Base-by-base conservation (phyloP, 37 sponge, comb jelly and placozoan genomes). In the Chondrosia reniformis region DNA sequence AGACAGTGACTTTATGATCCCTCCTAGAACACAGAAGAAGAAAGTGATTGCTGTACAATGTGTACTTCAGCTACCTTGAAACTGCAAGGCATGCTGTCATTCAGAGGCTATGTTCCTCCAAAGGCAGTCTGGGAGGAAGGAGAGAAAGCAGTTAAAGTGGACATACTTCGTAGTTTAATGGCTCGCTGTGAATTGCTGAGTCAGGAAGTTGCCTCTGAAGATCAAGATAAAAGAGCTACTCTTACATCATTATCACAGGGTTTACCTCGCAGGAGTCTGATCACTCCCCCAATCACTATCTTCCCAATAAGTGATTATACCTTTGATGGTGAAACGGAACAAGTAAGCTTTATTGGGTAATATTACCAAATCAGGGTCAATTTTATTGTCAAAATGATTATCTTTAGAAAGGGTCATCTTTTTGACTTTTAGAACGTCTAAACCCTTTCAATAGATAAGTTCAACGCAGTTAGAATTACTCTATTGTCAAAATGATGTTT, bases 301-400 rank as follows among this genome's bases (percentile, higher is more conserved):
- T 69, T 69, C 42, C 42, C 43, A 3, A 24, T 69, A 44, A 69
- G 72, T 69, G 72, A 69, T 38, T 69, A 69, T 24, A 43, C 44
- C 43, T 69, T 69, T 40, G 42, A 30, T 1, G 72, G 24, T 34
- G 72, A 69, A 69, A 40, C n/a, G 15, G 72, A 69, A 15, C 15
- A 69, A 44, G 72, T 69, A 44, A n/a, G 72, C 10, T 3, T 40
- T 22, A 24, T 1, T 25, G 63, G 31, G 21, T 10, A 4, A 2
- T 19, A 32, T 64, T n/a, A n/a, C n/a, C n/a, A n/a, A n/a, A n/a
- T n/a, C n/a, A n/a, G n/a, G n/a, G n/a, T n/a, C n/a, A n/a, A n/a
- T n/a, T n/a, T n/a, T n/a, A n/a, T n/a, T n/a, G n/a, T n/a, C n/a
- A n/a, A n/a, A n/a, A n/a, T n/a, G n/a, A n/a, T n/a, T n/a, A n/a